Base-by-base conservation (phyloP, 2,797 vertebrate genomes). In the Sebastes nivosus region DNA sequence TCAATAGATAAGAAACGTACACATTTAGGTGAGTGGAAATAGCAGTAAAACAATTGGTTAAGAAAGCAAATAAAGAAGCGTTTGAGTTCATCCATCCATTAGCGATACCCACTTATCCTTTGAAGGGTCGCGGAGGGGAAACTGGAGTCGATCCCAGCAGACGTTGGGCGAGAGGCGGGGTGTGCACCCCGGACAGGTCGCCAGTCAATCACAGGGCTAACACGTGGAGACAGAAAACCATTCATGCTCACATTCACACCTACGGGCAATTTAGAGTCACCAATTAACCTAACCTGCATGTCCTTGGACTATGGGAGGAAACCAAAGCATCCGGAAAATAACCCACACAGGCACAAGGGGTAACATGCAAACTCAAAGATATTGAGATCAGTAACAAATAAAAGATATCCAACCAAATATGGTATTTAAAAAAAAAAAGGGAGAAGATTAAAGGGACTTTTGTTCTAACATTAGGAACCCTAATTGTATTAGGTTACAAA, bases 1-100 rank as follows among this genome's bases (percentile, higher is more conserved):
- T 88, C 73, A 76, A 87, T 57, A 36, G 24, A 72, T 85, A n/a
- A 77, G 5, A 76, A 85, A 74, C 75, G 12, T 38, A 12, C 14
- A 30, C 11, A 67, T 67, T 63, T 8, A 29, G 52, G 46, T 36
- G 6, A 6, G 34, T 36, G 64, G 29, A 22, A 20, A 74, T 70
- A 32, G 18, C 11, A 30, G n/a, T 9, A 6, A 67, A 57, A 74
- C 13, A 9, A 22, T 36, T 22, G 12, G 9, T 30, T 76, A 7
- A 32, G 4, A 20, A 22, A 71, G 34, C 27, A 78, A 60, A 58
- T n/a, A 22, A 34, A 67, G 27, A 8, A 5, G 38, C 0, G 22
- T 34, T 22, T 42, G 30, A n/a, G 18, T n/a, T 32, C 54, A 20
- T 57, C 67, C 14, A 4, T 18, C 22, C 22, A 36, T 70, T 57